These are phyloP conservation scores for Dynastes maya DNA, from an alignment of 2,888 invertebrate genomes.

Conservation along the genomic window DNA sequence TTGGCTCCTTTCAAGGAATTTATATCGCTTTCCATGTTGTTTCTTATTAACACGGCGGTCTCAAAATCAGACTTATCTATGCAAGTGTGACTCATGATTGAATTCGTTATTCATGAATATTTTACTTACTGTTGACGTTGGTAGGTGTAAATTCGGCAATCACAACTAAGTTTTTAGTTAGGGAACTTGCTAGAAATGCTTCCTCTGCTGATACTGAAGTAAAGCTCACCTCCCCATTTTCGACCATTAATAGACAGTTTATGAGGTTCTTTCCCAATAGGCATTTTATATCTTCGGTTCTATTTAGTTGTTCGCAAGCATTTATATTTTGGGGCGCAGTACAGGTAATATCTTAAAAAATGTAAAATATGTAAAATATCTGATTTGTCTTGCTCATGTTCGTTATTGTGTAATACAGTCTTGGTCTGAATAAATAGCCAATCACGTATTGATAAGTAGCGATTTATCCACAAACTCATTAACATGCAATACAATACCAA, in stretches of 20 bases:
- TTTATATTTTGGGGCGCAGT: constrained; percentile 49
- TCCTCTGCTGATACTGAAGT: constrained; percentile 73
- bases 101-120: neutral
- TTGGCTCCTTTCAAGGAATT: constrained; percentile 70
- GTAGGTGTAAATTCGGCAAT: constrained; percentile 69
- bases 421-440: too few relatives aligned
- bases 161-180: constrained; percentile 70
- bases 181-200: constrained; percentile 72
- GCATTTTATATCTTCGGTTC: constrained; percentile 58
- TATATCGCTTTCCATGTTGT: constrained; percentile 67
- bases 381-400: too few relatives aligned
- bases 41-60: constrained; percentile 75
- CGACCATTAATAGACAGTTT: constrained; percentile 76
- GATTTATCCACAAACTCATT: too few relatives aligned
- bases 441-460: too few relatives aligned
- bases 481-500: too few relatives aligned
- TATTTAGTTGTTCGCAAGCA: constrained; percentile 60
- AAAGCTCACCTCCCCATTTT: constrained; percentile 68
- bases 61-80: constrained; percentile 69
- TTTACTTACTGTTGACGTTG: neutral
- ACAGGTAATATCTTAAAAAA: constrained; percentile 60
- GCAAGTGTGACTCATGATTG: neutral
- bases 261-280: constrained; percentile 23
- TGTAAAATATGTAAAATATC: neutral
- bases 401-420: too few relatives aligned